phyloP scores from a whole-genome alignment of 2,113 vertebrate genomes.

The Tetrao urogallus region DNA sequence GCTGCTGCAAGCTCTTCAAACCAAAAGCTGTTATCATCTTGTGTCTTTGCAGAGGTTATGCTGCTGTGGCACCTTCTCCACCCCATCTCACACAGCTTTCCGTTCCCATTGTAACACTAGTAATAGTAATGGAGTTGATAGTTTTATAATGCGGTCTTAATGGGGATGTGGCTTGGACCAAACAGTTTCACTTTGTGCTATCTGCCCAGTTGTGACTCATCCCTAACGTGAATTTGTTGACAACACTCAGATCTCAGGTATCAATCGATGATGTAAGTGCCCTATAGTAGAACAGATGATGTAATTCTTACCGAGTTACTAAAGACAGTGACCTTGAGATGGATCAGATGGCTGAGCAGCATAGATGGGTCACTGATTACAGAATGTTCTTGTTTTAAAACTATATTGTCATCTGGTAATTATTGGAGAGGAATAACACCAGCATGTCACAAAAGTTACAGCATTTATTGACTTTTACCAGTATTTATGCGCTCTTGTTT shows the following conservation, averaged over 20 bases:
- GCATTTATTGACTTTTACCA: constrained; percentile 8
- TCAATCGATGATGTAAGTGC: constrained; percentile 79
- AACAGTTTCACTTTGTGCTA: constrained; percentile 35
- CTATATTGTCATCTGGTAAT: constrained; percentile 37
- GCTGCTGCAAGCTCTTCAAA: constrained; percentile 24
- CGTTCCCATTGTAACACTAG: not conserved
- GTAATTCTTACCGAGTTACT: constrained; percentile 77
- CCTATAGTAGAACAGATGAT: constrained; percentile 77
- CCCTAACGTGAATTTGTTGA: constrained; percentile 52
- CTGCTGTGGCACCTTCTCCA: not conserved
- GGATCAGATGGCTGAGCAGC: constrained; percentile 51
- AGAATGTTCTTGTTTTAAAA: constrained; percentile 68
- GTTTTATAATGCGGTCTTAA: constrained; percentile 1
- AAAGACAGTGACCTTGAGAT: constrained; percentile 79
- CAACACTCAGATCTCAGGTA: constrained; percentile 63
- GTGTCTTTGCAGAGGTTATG: not conserved
- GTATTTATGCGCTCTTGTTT: not conserved
- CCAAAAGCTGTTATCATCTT: not conserved
- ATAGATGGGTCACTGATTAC: constrained; percentile 49
- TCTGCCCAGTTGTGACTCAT: constrained; percentile 67
- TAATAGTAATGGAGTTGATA: not conserved
- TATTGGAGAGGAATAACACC: constrained; percentile 26
- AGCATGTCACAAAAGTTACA: not conserved
- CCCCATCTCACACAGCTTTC: not conserved
- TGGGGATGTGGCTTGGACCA: constrained; percentile 12